Conservation (phyloP, 2,797 vertebrate genomes). For the Glossophaga mutica region DNA sequence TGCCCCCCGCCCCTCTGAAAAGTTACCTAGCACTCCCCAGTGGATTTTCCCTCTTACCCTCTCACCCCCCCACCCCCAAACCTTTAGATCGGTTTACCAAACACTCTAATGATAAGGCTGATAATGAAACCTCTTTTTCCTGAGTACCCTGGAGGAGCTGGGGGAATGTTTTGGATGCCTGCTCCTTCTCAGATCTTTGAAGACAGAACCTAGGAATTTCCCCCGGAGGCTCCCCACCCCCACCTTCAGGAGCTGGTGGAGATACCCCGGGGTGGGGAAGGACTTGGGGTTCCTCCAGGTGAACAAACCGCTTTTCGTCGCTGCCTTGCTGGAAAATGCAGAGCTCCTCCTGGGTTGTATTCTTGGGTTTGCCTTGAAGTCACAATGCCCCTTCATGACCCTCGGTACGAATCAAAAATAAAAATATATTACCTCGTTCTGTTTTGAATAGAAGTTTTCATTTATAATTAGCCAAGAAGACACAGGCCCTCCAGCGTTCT, state of each 20-base stretch:
- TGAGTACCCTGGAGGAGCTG: not conserved
- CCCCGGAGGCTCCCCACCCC: not conserved
- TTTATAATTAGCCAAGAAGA: not conserved
- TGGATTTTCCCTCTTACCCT: not conserved
- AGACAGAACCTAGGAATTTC: not conserved
- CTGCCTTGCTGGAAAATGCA: not conserved
- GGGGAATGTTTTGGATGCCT: constrained; percentile 14
- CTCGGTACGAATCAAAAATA: not conserved
- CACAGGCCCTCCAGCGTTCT: not conserved
- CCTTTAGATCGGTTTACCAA: constrained; percentile 60
- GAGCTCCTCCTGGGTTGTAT: not conserved
- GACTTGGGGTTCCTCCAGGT: not conserved
- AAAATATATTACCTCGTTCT: not conserved
- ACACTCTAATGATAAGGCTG: constrained; percentile 43
- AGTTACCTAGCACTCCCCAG: not conserved
- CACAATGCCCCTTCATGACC: not conserved
- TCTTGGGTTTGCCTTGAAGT: constrained; percentile 6
- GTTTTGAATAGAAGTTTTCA: not conserved
- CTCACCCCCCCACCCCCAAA: not conserved
- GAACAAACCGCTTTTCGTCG: not conserved
- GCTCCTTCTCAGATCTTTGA: constrained; percentile 11
- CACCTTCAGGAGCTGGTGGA: not conserved
- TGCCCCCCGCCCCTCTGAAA: not conserved
- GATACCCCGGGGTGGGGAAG: not conserved
- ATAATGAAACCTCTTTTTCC: not conserved